Evolutionary conservation across 2,888 invertebrate genomes (phyloP), one percentile per base, ranked within the genome.

Genomic region (Deroplatys truncata): DNA sequence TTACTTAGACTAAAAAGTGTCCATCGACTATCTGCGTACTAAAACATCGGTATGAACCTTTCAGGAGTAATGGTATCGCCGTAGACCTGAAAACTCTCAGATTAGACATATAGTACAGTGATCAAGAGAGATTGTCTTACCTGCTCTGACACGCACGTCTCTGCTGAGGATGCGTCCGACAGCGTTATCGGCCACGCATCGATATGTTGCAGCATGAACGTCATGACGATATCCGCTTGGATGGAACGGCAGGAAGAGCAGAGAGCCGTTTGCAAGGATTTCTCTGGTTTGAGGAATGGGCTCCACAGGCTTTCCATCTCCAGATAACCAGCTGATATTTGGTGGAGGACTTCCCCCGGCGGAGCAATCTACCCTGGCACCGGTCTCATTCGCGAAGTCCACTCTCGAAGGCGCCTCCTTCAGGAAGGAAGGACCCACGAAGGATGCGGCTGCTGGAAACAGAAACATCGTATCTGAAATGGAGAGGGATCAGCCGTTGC

Each of bases 141-240:
- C 92, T 91, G 92, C 92, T 91, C 92, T 90, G 28, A 92, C 91
- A 35, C 91, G 91, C 84, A 92, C 92, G 90, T 92, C 92, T 25
- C 92, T 90, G 90, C 92, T 92, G 90, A 92, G 91, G 72, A 92
- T 91, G 31, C 92, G 92, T 25, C 92, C 92, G 82, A 92, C 92
- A 28, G 91, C 87, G 91, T 92, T 92, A 89, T 91, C 90, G 82
- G 92, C 92, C 82, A 92, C 91, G 88, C 92, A 92, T 43, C 91
- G 90, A 91, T 92, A 92, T 9, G 92, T 92, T 72, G 92, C 91
- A 13, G 92, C 91, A 91, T 92, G 92, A 82, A 92, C 92, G 90
- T 92, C 92, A 28, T 92, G 92, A n/a, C 92, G 91, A 90, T 92
- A 92, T 85, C 92, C 91, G 86, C 92, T 92, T 43, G 92, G 91